Percentiles rank a stretch among this genome's conserved stretches.
These are phyloP conservation scores for Lamellibrachia columna DNA, from an alignment of 2,888 invertebrate species.

Conservation along the genomic window DNA sequence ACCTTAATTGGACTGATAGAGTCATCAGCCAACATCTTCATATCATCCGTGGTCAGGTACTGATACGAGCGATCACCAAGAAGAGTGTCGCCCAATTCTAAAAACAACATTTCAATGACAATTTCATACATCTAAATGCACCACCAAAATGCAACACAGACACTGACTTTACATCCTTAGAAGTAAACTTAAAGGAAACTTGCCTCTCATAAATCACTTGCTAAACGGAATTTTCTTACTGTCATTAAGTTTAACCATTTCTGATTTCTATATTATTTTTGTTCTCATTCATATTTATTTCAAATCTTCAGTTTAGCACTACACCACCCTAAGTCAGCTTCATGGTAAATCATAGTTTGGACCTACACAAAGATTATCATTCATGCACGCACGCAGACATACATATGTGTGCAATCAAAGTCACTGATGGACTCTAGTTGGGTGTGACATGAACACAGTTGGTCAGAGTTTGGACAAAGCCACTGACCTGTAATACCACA, in stretches of 20 bases:
- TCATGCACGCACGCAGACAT: too few relatives aligned
- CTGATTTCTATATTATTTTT: too few relatives aligned
- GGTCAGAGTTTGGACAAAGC: not conserved
- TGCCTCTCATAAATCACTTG: too few relatives aligned
- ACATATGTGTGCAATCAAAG: not conserved
- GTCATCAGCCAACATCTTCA: conserved; percentile 40
- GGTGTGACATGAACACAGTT: not conserved
- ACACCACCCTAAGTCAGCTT: not conserved
- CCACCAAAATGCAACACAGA: not conserved
- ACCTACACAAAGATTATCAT: not conserved
- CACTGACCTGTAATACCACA: not conserved
- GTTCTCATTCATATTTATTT: not conserved
- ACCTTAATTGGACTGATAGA: conserved; percentile 38
- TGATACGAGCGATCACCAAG: not conserved
- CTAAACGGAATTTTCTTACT: too few relatives aligned
- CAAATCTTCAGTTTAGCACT: not conserved
- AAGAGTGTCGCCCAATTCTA: not conserved
- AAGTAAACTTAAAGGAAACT: too few relatives aligned
- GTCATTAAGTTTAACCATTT: too few relatives aligned
- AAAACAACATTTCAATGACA: not conserved
- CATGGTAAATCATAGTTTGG: not conserved
- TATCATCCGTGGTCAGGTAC: conserved; percentile 36
- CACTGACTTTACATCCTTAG: not conserved
- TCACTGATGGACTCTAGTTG: not conserved
- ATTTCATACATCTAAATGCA: not conserved